Evolutionary conservation across 2,113 vertebrate genomes (phyloP).

Genomic region (Scomber colias): DNA sequence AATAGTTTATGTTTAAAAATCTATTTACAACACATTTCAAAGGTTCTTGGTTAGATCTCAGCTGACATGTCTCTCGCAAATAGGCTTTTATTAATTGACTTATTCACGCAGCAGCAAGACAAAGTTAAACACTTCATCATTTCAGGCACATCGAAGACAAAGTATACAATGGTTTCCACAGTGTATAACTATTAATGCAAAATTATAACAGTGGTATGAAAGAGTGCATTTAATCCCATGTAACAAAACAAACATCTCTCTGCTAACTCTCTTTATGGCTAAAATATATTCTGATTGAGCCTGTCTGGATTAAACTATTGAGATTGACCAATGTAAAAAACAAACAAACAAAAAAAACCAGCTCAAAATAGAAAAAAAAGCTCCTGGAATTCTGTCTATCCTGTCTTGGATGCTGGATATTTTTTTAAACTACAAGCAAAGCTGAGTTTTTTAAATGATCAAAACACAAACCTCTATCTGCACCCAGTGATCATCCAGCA

Average conservation of each 20-base stretch:
- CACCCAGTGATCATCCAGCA: too few species aligned
- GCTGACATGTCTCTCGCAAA: slow-evolving; percentile 29
- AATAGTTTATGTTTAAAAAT: slow-evolving; percentile 67
- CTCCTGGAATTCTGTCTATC: slow-evolving; percentile 19
- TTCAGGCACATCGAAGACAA: slow-evolving; percentile 71
- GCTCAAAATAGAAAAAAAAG: slow-evolving; percentile 24
- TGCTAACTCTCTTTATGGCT: not conserved
- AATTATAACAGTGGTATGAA: slow-evolving; percentile 27
- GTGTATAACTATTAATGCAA: slow-evolving; percentile 32
- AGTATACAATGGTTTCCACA: slow-evolving; percentile 17
- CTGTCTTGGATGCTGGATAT: not conserved
- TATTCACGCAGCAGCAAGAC: slow-evolving; percentile 57
- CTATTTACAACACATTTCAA: slow-evolving; percentile 42
- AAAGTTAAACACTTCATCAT: slow-evolving; percentile 42
- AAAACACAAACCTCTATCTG: too few species aligned
- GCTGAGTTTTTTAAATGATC: not conserved
- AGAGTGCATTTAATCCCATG: slow-evolving; percentile 2
- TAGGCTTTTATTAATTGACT: slow-evolving; percentile 39
- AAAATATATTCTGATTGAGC: not conserved
- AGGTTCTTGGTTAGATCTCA: slow-evolving; percentile 15
- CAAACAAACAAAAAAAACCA: not conserved
- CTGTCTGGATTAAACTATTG: slow-evolving; percentile 6
- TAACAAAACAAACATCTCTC: not conserved
- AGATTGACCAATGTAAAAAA: slow-evolving; percentile 18
- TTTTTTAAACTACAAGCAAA: slow-evolving; percentile 8